Conservation (phyloP, 2,888 invertebrate species). For the Heliconius ismenius region DNA sequence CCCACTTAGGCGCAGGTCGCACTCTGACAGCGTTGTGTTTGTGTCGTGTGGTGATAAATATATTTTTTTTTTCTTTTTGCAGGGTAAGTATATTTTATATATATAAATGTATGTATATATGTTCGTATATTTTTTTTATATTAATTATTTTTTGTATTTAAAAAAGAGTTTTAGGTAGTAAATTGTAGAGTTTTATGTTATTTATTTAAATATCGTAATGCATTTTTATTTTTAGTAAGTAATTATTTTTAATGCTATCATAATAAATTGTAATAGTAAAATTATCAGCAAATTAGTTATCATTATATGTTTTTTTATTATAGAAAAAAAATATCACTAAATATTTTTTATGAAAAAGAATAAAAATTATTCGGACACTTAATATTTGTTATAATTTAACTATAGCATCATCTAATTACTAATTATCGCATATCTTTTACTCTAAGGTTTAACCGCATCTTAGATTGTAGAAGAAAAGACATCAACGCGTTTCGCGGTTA, state of each 20-base stretch:
- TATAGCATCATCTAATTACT: too few relatives aligned
- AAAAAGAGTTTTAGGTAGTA: neutral
- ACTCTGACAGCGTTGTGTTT: slow-evolving; percentile 71
- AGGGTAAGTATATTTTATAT: slow-evolving; percentile 61
- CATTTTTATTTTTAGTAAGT: too few relatives aligned
- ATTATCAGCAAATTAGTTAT: too few relatives aligned
- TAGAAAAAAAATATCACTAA: neutral
- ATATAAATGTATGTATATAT: neutral
- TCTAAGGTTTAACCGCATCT: slow-evolving; percentile 6
- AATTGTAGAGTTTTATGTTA: neutral
- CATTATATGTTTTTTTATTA: too few relatives aligned
- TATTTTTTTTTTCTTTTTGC: slow-evolving; percentile 55
- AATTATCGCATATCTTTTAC: neutral
- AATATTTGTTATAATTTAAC: neutral
- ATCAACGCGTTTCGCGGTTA: slow-evolving; percentile 54
- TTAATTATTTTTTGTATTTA: neutral
- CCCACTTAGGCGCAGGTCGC: slow-evolving; percentile 65
- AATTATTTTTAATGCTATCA: too few relatives aligned
- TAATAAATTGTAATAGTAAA: too few relatives aligned
- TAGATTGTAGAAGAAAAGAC: slow-evolving; percentile 55
- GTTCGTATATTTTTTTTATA: neutral
- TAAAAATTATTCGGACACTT: neutral
- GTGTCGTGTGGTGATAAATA: slow-evolving; percentile 67
- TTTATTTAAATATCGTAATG: too few relatives aligned
- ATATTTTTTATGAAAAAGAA: too few relatives aligned